A percentile compares a stretch with the other conserved stretches of the same genome.
These are phyloP conservation scores for Cuniculus paca DNA, from an alignment of 2,797 vertebrate genomes.

Conservation along the genomic window DNA sequence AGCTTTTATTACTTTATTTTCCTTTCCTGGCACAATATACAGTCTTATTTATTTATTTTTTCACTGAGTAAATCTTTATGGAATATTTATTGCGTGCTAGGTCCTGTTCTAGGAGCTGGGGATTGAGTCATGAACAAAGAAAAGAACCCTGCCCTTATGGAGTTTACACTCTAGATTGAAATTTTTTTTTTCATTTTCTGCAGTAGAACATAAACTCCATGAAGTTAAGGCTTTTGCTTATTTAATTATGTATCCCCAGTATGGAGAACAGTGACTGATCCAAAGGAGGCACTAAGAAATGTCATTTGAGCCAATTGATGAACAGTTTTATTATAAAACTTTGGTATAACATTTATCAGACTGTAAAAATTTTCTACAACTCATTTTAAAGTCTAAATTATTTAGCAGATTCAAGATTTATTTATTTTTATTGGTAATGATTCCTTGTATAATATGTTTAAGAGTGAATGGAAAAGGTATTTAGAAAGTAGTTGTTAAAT, in stretches of 20 bases:
- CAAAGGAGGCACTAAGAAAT: background rate
- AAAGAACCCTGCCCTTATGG: no score
- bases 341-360: background rate
- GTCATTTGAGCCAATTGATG: background rate
- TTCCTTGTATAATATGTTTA: background rate
- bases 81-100: no score
- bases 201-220: background rate
- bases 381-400: constrained; percentile 2
- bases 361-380: background rate
- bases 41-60: no score
- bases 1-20: background rate
- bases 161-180: no score
- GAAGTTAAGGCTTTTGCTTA: background rate
- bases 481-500: background rate
- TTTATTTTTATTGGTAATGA: background rate
- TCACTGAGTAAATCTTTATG: no score
- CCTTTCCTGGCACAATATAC: background rate
- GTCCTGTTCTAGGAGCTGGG: no score
- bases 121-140: no score
- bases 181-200: background rate
- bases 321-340: background rate
- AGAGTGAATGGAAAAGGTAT: background rate
- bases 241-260: background rate
- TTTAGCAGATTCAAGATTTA: background rate
- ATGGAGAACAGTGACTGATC: background rate